Conservation (phyloP, 2,113 vertebrate genomes). For the Sterrhoptilus dennistouni region DNA sequence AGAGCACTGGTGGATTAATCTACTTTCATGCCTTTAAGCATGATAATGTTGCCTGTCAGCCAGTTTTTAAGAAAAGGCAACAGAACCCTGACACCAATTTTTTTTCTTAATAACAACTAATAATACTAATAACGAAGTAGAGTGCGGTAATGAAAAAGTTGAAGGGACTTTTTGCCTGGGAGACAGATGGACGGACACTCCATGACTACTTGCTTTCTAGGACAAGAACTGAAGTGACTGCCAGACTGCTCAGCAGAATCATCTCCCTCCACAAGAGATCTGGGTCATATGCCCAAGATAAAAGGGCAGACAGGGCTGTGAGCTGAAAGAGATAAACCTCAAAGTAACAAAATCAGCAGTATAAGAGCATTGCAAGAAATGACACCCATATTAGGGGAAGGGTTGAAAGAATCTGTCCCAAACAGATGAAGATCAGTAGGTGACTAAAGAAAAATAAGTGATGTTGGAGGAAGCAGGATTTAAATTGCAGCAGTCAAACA, state of each 20-base stretch:
- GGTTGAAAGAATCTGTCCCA: background rate
- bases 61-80: background rate
- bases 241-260: background rate
- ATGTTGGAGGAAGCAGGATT: background rate
- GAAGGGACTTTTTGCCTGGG: background rate
- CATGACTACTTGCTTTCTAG: background rate
- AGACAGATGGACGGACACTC: background rate
- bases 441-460: background rate
- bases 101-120: background rate
- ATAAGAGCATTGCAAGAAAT: background rate
- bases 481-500: background rate
- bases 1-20: background rate
- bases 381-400: background rate
- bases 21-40: background rate
- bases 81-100: background rate
- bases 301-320: background rate
- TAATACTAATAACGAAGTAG: background rate
- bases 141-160: background rate
- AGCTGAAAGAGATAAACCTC: background rate
- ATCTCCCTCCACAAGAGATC: background rate
- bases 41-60: background rate
- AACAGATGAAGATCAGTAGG: background rate
- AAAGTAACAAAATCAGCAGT: background rate
- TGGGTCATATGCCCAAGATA: background rate
- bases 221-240: background rate